phyloP scores from a whole-genome alignment of 2,888 invertebrate species.

The Epistrophe eligans region DNA sequence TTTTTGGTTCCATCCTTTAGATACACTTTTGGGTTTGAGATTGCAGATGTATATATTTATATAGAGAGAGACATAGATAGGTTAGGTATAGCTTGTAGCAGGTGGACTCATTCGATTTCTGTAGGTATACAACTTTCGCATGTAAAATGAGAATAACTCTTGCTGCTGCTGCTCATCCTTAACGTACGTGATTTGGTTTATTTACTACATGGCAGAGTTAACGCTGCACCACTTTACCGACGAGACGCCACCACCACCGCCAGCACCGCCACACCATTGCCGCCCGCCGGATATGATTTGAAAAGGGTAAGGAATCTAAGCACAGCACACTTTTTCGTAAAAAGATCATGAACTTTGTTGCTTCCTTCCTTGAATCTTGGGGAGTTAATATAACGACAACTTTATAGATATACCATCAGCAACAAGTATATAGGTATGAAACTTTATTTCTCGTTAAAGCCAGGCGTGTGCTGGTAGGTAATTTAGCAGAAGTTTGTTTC shows the following conservation, averaged over 20 bases:
- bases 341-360: constrained; percentile 33
- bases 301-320: constrained; percentile 2
- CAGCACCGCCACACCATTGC: background rate
- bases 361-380: constrained; percentile 7
- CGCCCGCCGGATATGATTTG: background rate
- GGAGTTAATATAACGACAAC: constrained; percentile 1
- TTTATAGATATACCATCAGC: background rate
- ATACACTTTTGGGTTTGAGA: constrained; percentile 33
- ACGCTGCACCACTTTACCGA: constrained; percentile 7
- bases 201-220: constrained; percentile 44
- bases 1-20: constrained; percentile 44
- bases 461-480: background rate
- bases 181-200: constrained; percentile 69
- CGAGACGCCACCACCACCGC: too few species aligned
- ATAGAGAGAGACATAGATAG: background rate
- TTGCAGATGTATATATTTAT: background rate
- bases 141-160: constrained; percentile 55
- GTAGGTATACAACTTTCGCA: constrained; percentile 5
- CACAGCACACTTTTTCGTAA: constrained; percentile 9
- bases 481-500: background rate
- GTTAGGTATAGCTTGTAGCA: constrained; percentile 20
- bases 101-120: constrained; percentile 55
- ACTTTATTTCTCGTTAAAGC: background rate
- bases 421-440: constrained; percentile 16
- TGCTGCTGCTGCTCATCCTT: constrained; percentile 44